Base-by-base conservation (phyloP, 1,140 invertebrate genomes). In the Hetaerina americana region DNA sequence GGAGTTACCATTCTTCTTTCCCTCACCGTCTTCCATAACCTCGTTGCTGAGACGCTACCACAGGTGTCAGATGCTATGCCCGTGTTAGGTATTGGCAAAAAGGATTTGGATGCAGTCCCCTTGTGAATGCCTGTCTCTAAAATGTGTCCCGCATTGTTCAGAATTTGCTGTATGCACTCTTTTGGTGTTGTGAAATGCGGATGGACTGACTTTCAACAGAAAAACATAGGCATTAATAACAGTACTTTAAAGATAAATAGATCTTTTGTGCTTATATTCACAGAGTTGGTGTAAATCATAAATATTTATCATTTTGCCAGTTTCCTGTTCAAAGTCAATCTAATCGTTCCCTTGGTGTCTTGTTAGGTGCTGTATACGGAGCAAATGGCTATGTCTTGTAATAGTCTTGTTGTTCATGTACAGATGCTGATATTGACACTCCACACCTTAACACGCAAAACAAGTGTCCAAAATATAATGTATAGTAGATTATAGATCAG, bases 1-100 rank as follows among this genome's bases (percentile, higher is more conserved):
- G 87, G 88, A 75, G 88, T 90, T 73, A 89, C 88, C 75, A 90
- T 90, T 79, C 83, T 90, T 73, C 87, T 91, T 75, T 89, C 88
- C 71, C 79, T 90, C 77, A 89, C 88, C 75, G 88, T 90, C 73
- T 90, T 90, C 81, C 79, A 82, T 77, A 82, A 82, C 74, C 79
- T 85, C 66, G 82, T 85, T 66, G 81, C 83, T 67, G 84, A 85
- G 74, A 83, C 81, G n/a, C 78, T 85, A 71, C 84, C 84, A 27
- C 80, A 82, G 49, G 82, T 83, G 26, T 84, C 83, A 27, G 84
- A 85, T 74, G 81, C 80, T 22, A 81, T 85, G 75, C 84, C 84
- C 40, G 80, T 84, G 66, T 79, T 85, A 79, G 84, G 81, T 81
- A 68, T 28, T 26, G 67, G 27, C 40, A 57, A 57, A 57, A 57